Evolutionary conservation across 2,797 vertebrate species (phyloP), one percentile per base, ranked within the genome.

Genomic region (Oceanodroma leucorhoa): DNA sequence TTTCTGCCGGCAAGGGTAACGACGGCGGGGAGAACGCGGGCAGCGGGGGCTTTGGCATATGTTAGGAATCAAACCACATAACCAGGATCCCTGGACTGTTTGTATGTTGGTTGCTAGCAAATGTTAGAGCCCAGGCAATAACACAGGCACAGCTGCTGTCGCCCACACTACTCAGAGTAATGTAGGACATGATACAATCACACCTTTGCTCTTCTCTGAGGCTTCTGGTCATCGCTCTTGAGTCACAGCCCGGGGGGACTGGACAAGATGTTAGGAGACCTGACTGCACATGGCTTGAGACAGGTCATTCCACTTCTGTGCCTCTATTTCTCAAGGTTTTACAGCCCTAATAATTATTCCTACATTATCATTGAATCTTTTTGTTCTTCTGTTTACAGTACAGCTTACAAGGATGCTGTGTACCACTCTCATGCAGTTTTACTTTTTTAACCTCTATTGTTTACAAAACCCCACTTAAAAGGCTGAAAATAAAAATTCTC

Each of bases 391-490:
- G 67, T 71, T 92, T 83, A 80, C 50, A 40, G 27, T 64, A 36
- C 53, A 65, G 65, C 30, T 85, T 81, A 69, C 48, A 32, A 87
- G 73, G 90, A 92, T 50, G 41, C 15, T 41, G 34, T 16, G 50
- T 67, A 58, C 83, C 0, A 0, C 65, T 78, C 51, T 53, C 46
- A 19, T 5, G 14, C 26, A 80, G 67, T 50, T 92, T 73, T 41
- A 77, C 60, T 92, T 78, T 90, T 94, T 85, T 72, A 93, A 87
- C 72, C 41, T 83, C 71, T 38, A 13, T 36, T 89, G 72, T 94
- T 96, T 95, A 91, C 72, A 92, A 72, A 89, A 89, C 24, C 11
- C n/a, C 50, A 62, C 75, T 87, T 95, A 67, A 92, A 95, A 87
- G 36, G 36, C 61, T 93, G 90, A 86, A 94, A 95, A 93, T 85